Base-by-base conservation (phyloP, 2,797 vertebrate genomes). In the Hylomyscus alleni region DNA sequence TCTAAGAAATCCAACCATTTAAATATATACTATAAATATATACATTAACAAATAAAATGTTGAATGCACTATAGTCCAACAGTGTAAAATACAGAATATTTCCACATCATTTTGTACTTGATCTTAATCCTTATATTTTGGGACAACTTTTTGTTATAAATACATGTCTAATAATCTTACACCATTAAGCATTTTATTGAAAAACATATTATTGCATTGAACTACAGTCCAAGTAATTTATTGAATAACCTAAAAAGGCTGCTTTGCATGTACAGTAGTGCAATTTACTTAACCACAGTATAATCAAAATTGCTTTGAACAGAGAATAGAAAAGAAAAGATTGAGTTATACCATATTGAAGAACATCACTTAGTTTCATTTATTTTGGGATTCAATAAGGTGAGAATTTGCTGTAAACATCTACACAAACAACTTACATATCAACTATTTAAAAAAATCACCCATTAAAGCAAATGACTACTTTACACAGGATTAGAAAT, bases 161-260 rank as follows among this genome's bases (percentile, higher is more conserved):
- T 98, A 97, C 94, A 96, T 97, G 96, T 98, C 94, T 96, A 98
- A 98, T 93, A 98, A 95, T 97, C 37, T 97, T 98, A 98, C 97
- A 97, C 76, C 94, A 97, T 97, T 98, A 98, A 98, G 95, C 93
- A 69, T 97, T 98, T 98, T 98, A 98, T 98, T 98, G 96, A 97
- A 98, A 98, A 98, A 98, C 98, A 97, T 77, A 98, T 99, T 99
- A 99, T 99, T 99, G 99, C 99, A 98, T 98, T 98, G 98, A 98
- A 98, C 98, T 98, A 99, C 98, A 98, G 98, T 98, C 98, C 97
- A 98, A 98, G 96, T 97, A 98, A 98, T 98, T 98, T 93, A 95
- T 98, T 98, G 90, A 98, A 98, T 97, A 98, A 98, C 97, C 97
- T 98, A 98, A 98, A 98, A 50, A 98, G 98, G 96, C 97, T 77